Evolutionary conservation across 2,113 vertebrate genomes (phyloP), one percentile per base, ranked within the genome.

Genomic region (Engystomops pustulosus): DNA sequence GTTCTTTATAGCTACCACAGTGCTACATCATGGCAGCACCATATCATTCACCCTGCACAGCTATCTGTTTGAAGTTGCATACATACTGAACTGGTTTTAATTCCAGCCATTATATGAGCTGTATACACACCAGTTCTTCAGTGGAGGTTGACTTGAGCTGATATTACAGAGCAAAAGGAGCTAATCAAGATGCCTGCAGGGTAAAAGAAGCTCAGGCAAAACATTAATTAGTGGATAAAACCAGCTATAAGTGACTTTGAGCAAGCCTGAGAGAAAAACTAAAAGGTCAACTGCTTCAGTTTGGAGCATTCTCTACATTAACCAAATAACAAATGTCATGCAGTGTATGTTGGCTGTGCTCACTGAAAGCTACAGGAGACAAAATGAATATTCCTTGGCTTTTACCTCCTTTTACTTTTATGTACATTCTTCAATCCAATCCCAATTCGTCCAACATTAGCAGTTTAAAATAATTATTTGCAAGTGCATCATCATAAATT

Each of bases 211-310:
- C 25, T 38, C 32, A 23, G 72, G 74, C 58, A 20, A 68, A 84
- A 78, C 74, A 84, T 84, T 84, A 84, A 84, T 84, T 84, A 84
- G 82, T 78, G 82, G 36, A 78, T 84, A 78, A 84, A 84, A 78
- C 60, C 82, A 41, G 45, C 82, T 78, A 84, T 77, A 78, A 84
- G 82, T 84, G 82, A 78, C 82, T 84, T 36, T 55, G 70, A 84
- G 82, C 74, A 78, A 75, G 82, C 74, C 82, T 84, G 74, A 44
- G 60, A 78, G 82, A 78, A 69, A 84, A 84, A 68, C 82, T 53
- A 55, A 84, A 84, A 84, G 82, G 82, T 84, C 82, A 84, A 69
- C 74, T 55, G 60, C 82, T 78, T 84, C 60, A 78, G 62, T 69
- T 69, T 78, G 72, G 82, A 84, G 82, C 74, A 84, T 84, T 84